Base-by-base conservation (phyloP, 1,140 invertebrate species). In the Saccostrea echinata region DNA sequence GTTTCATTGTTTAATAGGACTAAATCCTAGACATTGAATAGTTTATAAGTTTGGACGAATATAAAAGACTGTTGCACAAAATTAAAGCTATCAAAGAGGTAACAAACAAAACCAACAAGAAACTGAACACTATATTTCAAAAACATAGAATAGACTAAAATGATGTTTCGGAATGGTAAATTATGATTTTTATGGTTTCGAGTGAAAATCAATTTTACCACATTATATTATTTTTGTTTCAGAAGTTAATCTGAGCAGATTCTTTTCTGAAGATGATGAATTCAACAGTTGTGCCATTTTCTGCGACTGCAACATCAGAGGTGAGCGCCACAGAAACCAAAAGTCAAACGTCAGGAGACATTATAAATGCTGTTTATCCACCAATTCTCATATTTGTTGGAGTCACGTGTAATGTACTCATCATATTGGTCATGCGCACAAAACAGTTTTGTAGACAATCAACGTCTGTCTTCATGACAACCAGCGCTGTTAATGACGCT, bases 381-480 rank as follows among this genome's bases (percentile, higher is more conserved):
- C 91, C 91, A 6, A 55, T 92, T 8, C 89, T 93, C 1, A 91
- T 93, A 16, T 18, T 91, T 13, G 21, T 91, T 6, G 92, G 92
- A 12, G 89, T 89, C 51, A 84, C 89, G 27, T 92, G 88, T 84
- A 92, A 92, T 51, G 30, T 91, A 0, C 61, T 92, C 35, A 91
- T 90, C 12, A 89, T 92, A 24, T 52, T 91, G 53, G 90, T 91
- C 86, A 92, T 93, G 92, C 90, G 90, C 82, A 92, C 89, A 35
- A 88, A 86, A n/a, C 89, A 91, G 82, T 93, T 93, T 87, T 86
- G 90, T 9, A 88, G 84, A 27, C 86, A 92, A 76, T 91, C 91
- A 16, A 92, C 91, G 24, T 91, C 92, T 71, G 90, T 92, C 35
- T 92, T 87, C 82, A 91, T 93, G 88, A 90, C 87, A 30, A 88